Percentiles rank a stretch among this genome's conserved stretches.
These are phyloP conservation scores for Cepaea nemoralis DNA, from an alignment of 1,140 invertebrate genomes.

Conservation along the genomic window DNA sequence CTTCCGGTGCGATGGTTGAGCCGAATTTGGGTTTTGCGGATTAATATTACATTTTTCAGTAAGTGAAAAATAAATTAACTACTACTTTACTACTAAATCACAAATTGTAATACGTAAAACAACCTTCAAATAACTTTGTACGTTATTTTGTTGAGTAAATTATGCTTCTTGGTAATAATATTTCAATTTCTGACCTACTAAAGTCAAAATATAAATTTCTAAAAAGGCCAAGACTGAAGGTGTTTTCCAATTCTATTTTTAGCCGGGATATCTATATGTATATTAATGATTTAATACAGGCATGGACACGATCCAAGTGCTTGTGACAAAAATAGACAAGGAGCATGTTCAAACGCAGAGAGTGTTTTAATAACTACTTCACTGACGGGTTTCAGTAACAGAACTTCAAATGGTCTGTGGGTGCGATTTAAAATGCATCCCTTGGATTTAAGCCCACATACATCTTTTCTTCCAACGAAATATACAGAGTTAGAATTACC, in stretches of 20 bases:
- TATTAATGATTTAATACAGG: conserved; percentile 3
- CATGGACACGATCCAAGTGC: neutral
- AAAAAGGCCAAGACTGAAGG: too few relatives aligned
- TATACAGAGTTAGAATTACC: neutral
- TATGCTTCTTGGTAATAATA: too few relatives aligned
- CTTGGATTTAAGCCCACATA: conserved; percentile 39
- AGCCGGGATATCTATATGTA: conserved; percentile 9
- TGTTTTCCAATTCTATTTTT: conserved; percentile 19
- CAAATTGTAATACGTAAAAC: too few relatives aligned
- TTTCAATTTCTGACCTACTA: too few relatives aligned
- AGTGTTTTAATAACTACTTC: neutral
- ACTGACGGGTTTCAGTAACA: neutral
- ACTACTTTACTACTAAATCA: too few relatives aligned
- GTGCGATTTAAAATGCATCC: conserved; percentile 47
- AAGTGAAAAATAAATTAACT: neutral
- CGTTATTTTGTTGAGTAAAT: too few relatives aligned
- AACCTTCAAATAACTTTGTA: too few relatives aligned
- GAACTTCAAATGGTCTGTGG: neutral
- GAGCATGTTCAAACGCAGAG: conserved; percentile 12
- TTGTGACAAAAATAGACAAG: neutral
- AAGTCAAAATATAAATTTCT: too few relatives aligned
- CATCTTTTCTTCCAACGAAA: conserved; percentile 4
- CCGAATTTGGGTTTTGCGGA: conserved; percentile 29
- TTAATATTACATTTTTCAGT: neutral
- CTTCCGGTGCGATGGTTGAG: conserved; percentile 37